Evolutionary conservation across 2,888 invertebrate species (phyloP).

Genomic region (Kryphioiulus occultus): DNA sequence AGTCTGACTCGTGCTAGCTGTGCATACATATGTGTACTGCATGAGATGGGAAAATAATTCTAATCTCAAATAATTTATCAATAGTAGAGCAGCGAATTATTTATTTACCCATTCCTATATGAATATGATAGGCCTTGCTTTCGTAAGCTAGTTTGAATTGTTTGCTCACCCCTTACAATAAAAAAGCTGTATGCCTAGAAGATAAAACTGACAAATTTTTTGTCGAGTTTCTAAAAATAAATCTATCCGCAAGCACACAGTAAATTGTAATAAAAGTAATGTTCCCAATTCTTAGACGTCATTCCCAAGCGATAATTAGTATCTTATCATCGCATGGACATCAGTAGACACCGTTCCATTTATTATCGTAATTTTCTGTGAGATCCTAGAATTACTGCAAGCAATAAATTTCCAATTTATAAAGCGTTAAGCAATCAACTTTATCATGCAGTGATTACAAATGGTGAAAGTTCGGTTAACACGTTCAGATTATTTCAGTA

Average conservation of each 20-base stretch:
- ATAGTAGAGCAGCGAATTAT: too few species aligned
- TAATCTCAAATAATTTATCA: too few species aligned
- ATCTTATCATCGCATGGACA: not conserved
- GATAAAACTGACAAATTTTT: too few species aligned
- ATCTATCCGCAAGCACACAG: not conserved
- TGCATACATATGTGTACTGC: too few species aligned
- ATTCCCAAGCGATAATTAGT: not conserved
- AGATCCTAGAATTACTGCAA: not conserved
- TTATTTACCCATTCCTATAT: too few species aligned
- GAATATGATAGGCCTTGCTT: too few species aligned
- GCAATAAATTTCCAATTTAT: not conserved
- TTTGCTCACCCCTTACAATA: too few species aligned
- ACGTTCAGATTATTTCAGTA: not conserved
- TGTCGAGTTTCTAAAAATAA: too few species aligned
- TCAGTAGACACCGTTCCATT: not conserved
- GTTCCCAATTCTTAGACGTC: not conserved
- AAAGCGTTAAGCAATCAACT: not conserved
- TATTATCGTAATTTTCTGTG: not conserved
- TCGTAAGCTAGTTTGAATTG: too few species aligned
- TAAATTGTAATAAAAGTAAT: not conserved
- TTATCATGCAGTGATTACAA: constrained; percentile 11
- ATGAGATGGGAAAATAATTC: too few species aligned
- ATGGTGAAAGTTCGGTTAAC: not conserved
- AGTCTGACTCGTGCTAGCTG: too few species aligned
- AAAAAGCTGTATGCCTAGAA: too few species aligned